Evolutionary conservation across 2,888 invertebrate species (phyloP).

Genomic region (Ophioninae sp.): DNA sequence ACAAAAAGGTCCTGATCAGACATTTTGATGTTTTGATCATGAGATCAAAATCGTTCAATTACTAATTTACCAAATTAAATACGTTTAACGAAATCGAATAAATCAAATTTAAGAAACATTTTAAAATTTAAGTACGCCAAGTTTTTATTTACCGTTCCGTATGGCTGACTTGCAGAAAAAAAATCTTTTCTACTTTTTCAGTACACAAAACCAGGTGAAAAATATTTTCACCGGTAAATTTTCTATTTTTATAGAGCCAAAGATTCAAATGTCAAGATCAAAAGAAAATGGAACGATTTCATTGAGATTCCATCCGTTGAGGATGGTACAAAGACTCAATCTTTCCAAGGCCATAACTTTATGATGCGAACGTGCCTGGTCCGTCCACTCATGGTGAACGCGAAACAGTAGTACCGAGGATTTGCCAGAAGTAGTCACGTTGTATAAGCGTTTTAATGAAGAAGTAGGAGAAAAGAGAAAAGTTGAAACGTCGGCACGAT

Average conservation of each 20-base stretch:
- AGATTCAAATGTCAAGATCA: conserved; percentile 6
- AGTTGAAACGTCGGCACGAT: conserved; percentile 15
- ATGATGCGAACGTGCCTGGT: conserved; percentile 8
- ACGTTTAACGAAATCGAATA: too few species aligned
- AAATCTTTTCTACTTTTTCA: too few species aligned
- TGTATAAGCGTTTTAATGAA: conserved; percentile 12
- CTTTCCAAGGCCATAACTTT: not conserved
- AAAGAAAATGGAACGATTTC: not conserved
- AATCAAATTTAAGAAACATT: too few species aligned
- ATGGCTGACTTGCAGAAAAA: too few species aligned
- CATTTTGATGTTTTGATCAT: too few species aligned
- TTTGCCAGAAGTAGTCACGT: conserved; percentile 6
- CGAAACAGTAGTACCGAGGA: not conserved
- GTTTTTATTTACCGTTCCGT: too few species aligned
- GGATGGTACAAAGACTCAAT: not conserved
- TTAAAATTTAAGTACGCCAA: too few species aligned
- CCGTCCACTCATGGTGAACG: not conserved
- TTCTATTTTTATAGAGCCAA: not conserved
- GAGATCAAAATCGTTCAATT: too few species aligned
- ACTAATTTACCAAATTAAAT: too few species aligned
- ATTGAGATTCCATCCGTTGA: not conserved
- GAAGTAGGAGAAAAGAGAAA: conserved; percentile 11
- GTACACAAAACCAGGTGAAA: too few species aligned
- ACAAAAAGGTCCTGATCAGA: too few species aligned
- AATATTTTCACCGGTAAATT: not conserved